Evolutionary conservation across 2,888 invertebrate genomes (phyloP), one percentile per base, ranked within the genome.

Genomic region (Brachynemurus nebulosus): DNA sequence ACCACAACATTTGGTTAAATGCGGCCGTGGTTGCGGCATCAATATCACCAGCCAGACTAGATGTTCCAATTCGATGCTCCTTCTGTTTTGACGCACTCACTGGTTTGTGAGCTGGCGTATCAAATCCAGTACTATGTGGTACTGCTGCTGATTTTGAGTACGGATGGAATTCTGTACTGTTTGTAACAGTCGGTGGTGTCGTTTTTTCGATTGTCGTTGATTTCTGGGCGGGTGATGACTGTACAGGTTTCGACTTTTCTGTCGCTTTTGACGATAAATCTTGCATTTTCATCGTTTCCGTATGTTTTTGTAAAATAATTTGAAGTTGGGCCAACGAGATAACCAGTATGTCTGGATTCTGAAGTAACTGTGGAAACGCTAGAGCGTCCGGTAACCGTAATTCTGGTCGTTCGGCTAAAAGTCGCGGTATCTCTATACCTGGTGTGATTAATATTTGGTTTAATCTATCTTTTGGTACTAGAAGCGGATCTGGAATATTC

Each of bases 401-500:
- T 59, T 85, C 84, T 0, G 85, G 84, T 47, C 83, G 67, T 45
- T 78, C 74, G 47, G 77, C 70, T 25, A 86, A 60, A 36, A 88
- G 64, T 41, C 79, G 72, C 0, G 86, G 86, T 48, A 88, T 86
- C 67, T 86, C 86, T 42, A 70, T 72, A 2, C 74, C 81, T 1
- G 88, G 88, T 4, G 78, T 74, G 2, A 76, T 72, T 18, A 86
- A 66, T 27, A 88, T 75, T 16, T 74, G 72, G 42, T 78, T 77
- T 39, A 88, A 63, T 54, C 76, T 74, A 55, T 83, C 79, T 63
- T 83, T 80, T 41, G 88, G 88, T 48, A 88, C 78, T 47, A 88
- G 62, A 54, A 88, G 69, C 8, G 86, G 86, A 68, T 88, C 86
- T 34, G 86, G 86, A 57, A 88, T 75, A 59, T 78, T 74, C 56